Evolutionary conservation across 2,113 vertebrate genomes (phyloP), one percentile per base, ranked within the genome.

Genomic region (Dermatemys mawii): DNA sequence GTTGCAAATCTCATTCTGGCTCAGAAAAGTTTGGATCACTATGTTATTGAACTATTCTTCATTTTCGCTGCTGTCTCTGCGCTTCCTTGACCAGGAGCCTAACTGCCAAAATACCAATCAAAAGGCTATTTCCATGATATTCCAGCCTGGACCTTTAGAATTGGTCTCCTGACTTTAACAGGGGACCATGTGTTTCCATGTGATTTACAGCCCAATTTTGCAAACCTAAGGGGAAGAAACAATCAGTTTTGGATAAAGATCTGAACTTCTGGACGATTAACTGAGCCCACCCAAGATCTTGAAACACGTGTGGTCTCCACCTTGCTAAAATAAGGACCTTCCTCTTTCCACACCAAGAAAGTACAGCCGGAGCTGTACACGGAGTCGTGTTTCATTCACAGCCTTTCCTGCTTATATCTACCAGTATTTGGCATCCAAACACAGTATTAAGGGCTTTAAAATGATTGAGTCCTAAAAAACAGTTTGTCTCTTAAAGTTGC

Each of bases 71-170:
- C 86, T 93, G 88, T 90, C 83, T 41, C 92, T 51, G 17, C 9
- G 2, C 76, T 93, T 82, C 86, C 82, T 78, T 63, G 70, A 70
- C 16, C 0, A 84, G 91, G 84, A 27, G 41, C 63, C 73, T 84
- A 94, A 96, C 90, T 86, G 86, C 84, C 90, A 92, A 27, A 44
- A 96, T 63, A 88, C 91, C 93, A 95, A 96, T 4, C 24, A 44
- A 75, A 75, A 75, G 11, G 88, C 92, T 96, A 87, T 97, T 97
- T 96, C 93, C 92, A 87, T 93, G 91, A 90, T 89, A 88, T 95
- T 96, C 90, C 91, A 51, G 11, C 90, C 85, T 86, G 95, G 82
- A 84, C 90, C 86, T 95, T 83, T 82, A 48, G 76, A 97, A 90
- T 96, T 82, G 85, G 88, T 96, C 95, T 83, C 88, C 73, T 1